phyloP scores from a whole-genome alignment of 2,888 invertebrate genomes.

The Nomada fabriciana region DNA sequence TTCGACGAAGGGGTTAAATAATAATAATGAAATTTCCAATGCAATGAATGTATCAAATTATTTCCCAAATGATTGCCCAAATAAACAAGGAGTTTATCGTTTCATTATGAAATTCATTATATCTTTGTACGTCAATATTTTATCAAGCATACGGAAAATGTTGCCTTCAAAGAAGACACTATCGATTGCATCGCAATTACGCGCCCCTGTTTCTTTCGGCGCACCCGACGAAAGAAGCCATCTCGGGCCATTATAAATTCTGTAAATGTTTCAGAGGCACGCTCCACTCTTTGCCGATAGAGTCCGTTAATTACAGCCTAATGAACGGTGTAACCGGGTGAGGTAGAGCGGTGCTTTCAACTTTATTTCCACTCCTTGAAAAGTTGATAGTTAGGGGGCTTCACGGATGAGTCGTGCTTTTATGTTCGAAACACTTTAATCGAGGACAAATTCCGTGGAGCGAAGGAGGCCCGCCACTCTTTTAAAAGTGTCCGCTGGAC shows the following conservation, averaged over 20 bases:
- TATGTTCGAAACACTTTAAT: constrained; percentile 55
- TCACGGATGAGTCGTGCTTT: constrained; percentile 41
- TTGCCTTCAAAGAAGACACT: background rate
- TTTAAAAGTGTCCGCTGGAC: constrained; percentile 25
- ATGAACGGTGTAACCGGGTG: constrained; percentile 35
- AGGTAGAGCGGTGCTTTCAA: background rate
- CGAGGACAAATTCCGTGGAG: constrained; percentile 37
- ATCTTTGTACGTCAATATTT: too few species aligned
- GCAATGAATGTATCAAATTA: too few species aligned
- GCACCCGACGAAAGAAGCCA: background rate
- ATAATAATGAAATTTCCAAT: too few species aligned
- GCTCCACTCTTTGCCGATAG: constrained; percentile 16
- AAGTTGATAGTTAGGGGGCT: constrained; percentile 48
- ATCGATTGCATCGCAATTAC: constrained; percentile 25
- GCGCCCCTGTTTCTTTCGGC: background rate
- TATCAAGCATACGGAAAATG: background rate
- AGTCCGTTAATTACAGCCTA: constrained; percentile 52
- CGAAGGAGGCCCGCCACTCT: constrained; percentile 18
- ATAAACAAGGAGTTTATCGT: too few species aligned
- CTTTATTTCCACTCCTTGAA: constrained; percentile 35
- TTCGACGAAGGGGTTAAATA: too few species aligned
- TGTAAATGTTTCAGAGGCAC: constrained; percentile 31
- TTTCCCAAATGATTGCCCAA: too few species aligned
- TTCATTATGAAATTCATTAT: too few species aligned
- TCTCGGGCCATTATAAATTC: constrained; percentile 28